Evolutionary conservation across 2,113 vertebrate species (phyloP).

Genomic region (Herpailurus yagouaroundi): DNA sequence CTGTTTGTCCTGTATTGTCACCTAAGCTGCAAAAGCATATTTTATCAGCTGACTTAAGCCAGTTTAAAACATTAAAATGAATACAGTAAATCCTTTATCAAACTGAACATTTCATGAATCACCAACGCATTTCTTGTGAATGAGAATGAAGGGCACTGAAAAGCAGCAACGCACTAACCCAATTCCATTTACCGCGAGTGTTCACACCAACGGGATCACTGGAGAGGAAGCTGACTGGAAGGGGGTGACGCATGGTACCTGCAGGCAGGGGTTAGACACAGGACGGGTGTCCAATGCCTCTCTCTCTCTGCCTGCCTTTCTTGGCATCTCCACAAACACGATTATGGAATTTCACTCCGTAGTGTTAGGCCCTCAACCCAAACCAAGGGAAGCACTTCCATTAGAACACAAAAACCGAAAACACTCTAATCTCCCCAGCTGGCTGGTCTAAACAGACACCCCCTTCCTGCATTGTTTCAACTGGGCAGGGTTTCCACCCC

Average conservation of each 20-base stretch:
- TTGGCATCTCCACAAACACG: not conserved
- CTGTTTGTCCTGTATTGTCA: not conserved
- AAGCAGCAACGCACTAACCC: conserved; percentile 36
- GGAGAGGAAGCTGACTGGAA: fast-evolving
- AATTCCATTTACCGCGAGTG: not conserved
- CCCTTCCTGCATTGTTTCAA: not conserved
- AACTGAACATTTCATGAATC: conserved; percentile 59
- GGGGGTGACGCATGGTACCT: not conserved
- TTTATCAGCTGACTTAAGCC: not conserved
- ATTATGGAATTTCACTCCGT: not conserved
- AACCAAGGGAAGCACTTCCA: not conserved
- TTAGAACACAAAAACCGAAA: not conserved
- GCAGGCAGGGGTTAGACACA: not conserved
- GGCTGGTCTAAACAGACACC: not conserved
- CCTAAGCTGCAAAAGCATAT: not conserved
- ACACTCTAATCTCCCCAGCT: no score
- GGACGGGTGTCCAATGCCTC: not conserved
- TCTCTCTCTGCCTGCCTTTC: not conserved
- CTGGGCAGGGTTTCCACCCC: not conserved
- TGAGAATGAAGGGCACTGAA: conserved; percentile 63
- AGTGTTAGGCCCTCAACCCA: not conserved
- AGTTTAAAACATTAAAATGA: conserved; percentile 58
- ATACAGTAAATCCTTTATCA: conserved; percentile 52
- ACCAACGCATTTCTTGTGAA: conserved; percentile 69
- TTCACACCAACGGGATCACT: not conserved